Evolutionary conservation across 2,888 invertebrate species (phyloP).

Genomic region (Zygaena filipendulae): DNA sequence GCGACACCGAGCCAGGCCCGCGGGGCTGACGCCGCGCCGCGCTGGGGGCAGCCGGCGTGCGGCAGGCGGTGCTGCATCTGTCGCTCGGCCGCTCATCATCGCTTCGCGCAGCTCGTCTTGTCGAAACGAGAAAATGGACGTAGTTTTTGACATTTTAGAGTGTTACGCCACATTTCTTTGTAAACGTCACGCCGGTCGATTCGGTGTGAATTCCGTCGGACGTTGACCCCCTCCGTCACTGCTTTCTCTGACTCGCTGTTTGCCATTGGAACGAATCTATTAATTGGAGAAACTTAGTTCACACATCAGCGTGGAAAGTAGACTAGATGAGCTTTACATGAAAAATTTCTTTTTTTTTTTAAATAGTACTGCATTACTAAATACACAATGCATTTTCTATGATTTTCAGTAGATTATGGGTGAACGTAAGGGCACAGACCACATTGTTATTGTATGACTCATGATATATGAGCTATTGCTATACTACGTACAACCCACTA

Average conservation of each 20-base stretch:
- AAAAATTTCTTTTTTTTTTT: too few relatives aligned
- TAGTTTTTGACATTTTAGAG: constrained; percentile 57
- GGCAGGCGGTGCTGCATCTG: constrained; percentile 8
- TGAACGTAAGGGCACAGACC: too few relatives aligned
- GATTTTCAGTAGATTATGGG: too few relatives aligned
- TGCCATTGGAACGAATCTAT: constrained; percentile 69
- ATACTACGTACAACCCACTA: too few relatives aligned
- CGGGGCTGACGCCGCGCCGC: constrained; percentile 9
- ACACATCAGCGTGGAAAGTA: constrained; percentile 66
- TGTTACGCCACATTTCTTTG: constrained; percentile 62
- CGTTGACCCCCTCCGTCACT: constrained; percentile 55
- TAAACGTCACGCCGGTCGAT: constrained; percentile 56
- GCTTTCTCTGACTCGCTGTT: constrained; percentile 62
- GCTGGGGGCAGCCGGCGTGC: too few relatives aligned
- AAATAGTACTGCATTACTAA: too few relatives aligned
- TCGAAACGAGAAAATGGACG: constrained; percentile 44
- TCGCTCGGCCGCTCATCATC: constrained; percentile 14
- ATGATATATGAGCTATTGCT: too few relatives aligned
- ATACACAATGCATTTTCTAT: too few relatives aligned
- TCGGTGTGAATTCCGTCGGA: constrained; percentile 56
- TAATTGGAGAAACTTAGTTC: constrained; percentile 68
- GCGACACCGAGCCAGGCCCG: too few relatives aligned
- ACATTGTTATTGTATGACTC: too few relatives aligned
- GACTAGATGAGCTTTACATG: constrained; percentile 38
- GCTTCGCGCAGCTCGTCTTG: constrained; percentile 38